These are phyloP conservation scores for Nautilus pompilius DNA, from an alignment of 1,140 invertebrate genomes.

Conservation along the genomic window DNA sequence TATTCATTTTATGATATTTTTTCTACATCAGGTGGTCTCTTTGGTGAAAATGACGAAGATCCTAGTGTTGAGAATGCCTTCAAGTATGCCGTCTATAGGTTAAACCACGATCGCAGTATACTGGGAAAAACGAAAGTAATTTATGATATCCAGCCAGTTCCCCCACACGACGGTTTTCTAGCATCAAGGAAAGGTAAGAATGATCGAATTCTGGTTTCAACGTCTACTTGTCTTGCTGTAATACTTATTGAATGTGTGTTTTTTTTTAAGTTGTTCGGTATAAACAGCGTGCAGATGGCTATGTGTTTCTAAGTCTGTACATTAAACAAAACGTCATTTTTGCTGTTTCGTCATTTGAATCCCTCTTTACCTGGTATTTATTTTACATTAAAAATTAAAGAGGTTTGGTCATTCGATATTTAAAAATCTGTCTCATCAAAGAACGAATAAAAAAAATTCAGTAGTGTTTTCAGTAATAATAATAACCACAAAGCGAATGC, in stretches of 20 bases:
- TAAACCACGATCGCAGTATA: constrained; percentile 37
- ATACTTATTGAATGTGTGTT: neutral
- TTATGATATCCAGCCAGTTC: constrained; percentile 35
- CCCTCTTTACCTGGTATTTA: too few relatives aligned
- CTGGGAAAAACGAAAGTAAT: constrained; percentile 25
- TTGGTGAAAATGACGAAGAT: constrained; percentile 37
- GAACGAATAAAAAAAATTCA: too few relatives aligned
- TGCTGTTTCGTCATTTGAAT: too few relatives aligned
- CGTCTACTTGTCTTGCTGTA: neutral
- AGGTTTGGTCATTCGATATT: too few relatives aligned
- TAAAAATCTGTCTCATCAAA: too few relatives aligned
- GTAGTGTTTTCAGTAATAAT: too few relatives aligned
- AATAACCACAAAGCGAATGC: too few relatives aligned
- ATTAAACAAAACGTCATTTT: neutral
- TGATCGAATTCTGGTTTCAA: too few relatives aligned
- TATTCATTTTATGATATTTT: too few relatives aligned
- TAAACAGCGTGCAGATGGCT: neutral
- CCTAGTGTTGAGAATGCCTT: constrained; percentile 35
- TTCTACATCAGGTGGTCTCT: constrained; percentile 47
- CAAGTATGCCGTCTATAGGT: constrained; percentile 38
- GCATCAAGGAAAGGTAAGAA: constrained; percentile 41
- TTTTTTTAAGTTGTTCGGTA: neutral
- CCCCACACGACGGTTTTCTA: constrained; percentile 31
- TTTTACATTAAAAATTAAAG: too few relatives aligned
- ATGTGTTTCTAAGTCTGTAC: constrained; percentile 1